Conservation (phyloP, 1,140 invertebrate genomes). For the Pseudomyrmex cubaensis region DNA sequence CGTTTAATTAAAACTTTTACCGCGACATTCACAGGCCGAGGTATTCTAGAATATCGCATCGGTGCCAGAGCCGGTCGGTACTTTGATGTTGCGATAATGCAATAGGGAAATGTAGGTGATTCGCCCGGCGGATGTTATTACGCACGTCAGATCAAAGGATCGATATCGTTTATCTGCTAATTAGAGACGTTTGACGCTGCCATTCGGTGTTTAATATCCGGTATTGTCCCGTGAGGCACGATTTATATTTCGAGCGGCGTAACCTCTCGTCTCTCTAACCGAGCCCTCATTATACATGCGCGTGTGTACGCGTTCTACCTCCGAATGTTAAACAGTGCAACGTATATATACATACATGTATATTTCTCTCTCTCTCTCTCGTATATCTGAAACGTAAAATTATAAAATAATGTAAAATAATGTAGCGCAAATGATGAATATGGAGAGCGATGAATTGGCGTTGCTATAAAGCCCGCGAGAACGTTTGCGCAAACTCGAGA, state of each 20-base stretch:
- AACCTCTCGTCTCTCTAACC: neutral
- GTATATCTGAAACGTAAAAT: too few species aligned
- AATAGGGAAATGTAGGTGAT: constrained; percentile 40
- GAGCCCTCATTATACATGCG: neutral
- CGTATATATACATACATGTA: too few species aligned
- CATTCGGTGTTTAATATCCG: constrained; percentile 46
- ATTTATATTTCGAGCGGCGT: constrained; percentile 36
- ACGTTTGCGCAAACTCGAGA: neutral
- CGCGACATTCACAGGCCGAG: neutral
- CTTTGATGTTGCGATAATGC: constrained; percentile 48
- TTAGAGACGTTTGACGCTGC: constrained; percentile 48
- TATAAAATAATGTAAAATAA: neutral
- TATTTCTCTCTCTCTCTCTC: too few species aligned
- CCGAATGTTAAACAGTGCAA: neutral
- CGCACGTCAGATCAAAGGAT: constrained; percentile 43
- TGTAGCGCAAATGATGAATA: neutral
- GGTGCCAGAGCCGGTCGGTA: neutral
- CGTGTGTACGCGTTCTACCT: neutral
- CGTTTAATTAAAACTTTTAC: constrained; percentile 52
- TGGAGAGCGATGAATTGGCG: too few species aligned
- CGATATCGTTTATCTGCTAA: constrained; percentile 50
- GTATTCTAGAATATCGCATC: constrained; percentile 14
- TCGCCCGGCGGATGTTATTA: constrained; percentile 49
- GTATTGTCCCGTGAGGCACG: constrained; percentile 18
- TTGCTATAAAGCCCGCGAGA: too few species aligned